Conservation (phyloP, 2,888 invertebrate genomes). For the Xestia rhomboidea region DNA sequence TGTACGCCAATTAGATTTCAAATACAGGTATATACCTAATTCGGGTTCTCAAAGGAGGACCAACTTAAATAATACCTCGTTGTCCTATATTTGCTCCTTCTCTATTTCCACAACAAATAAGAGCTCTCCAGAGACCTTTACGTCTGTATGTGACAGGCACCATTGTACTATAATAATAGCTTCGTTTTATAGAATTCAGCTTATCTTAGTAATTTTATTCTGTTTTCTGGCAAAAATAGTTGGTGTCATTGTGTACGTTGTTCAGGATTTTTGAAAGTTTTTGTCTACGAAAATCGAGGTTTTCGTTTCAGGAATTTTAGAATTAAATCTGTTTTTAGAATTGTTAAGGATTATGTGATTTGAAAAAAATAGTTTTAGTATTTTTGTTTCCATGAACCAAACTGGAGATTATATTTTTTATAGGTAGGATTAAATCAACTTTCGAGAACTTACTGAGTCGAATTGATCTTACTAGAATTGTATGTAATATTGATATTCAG, state of each 20-base stretch:
- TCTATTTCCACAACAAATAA: constrained; percentile 60
- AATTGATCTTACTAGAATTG: neutral
- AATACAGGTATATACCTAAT: constrained; percentile 45
- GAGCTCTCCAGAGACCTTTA: constrained; percentile 40
- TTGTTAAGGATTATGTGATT: neutral
- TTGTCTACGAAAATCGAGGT: neutral
- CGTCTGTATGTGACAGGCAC: constrained; percentile 53
- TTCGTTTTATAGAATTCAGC: constrained; percentile 50
- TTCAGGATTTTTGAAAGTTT: neutral
- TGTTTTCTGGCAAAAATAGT: constrained; percentile 33
- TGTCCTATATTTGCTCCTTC: constrained; percentile 47
- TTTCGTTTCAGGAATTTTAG: neutral
- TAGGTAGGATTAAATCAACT: neutral
- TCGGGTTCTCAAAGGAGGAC: constrained; percentile 37
- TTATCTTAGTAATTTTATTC: constrained; percentile 51
- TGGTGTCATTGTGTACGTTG: constrained; percentile 1
- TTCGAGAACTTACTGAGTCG: neutral
- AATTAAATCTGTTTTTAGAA: neutral
- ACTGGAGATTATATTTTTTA: neutral
- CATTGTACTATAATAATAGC: constrained; percentile 59
- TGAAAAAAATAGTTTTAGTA: too few relatives aligned
- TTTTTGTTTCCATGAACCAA: neutral
- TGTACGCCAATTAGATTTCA: constrained; percentile 45
- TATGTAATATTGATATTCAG: too few relatives aligned
- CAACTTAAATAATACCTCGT: constrained; percentile 55